Evolutionary conservation across 2,888 invertebrate species (phyloP), one percentile per base, ranked within the genome.

Genomic region (Ganaspis brasiliensis): DNA sequence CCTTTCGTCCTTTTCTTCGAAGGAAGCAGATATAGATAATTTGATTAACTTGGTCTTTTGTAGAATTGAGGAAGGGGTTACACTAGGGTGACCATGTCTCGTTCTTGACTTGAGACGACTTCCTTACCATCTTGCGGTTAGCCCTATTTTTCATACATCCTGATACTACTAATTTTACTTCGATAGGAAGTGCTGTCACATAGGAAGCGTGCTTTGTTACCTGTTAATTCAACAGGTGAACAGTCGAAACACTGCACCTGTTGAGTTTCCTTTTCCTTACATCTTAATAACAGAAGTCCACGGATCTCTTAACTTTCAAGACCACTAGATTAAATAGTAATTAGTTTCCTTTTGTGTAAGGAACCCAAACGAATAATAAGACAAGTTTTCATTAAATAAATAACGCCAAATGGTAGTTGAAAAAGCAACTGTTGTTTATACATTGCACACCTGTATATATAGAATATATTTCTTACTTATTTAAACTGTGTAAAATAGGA

Each of bases 161-260:
- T 67, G 24, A 67, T 45, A 67, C 40, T 45, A 45, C 63, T 45
- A 45, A 67, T 45, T 67, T 67, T 21, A 1, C 45, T 24, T 9
- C 45, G 45, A 24, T 67, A 45, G 63, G 63, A 63, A 63, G 63
- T 63, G 6, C 63, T 40, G 24, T 40, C 21, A 45, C 37, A 63
- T 63, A 63, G 63, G 63, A 67, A 67, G 45, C 63, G 24, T 67
- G 63, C 63, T 67, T 67, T 67, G 63, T 45, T 67, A 40, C 63
- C 40, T 45, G 63, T 40, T 45, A 67, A 67, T 67, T 67, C 63
- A 12, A 12, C 63, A 14, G 16, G 0, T 49, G 5, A 5, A 0
- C 3, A 40, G 14, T 40, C 63, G 40, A 63, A 63, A 24, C 31
- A 67, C 24, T 67, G 63, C 45, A 67, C 63, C 63, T 67, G 45